Evolutionary conservation across 1,140 invertebrate genomes (phyloP), one percentile per base, ranked within the genome.

Genomic region (Calycopis cecrops): DNA sequence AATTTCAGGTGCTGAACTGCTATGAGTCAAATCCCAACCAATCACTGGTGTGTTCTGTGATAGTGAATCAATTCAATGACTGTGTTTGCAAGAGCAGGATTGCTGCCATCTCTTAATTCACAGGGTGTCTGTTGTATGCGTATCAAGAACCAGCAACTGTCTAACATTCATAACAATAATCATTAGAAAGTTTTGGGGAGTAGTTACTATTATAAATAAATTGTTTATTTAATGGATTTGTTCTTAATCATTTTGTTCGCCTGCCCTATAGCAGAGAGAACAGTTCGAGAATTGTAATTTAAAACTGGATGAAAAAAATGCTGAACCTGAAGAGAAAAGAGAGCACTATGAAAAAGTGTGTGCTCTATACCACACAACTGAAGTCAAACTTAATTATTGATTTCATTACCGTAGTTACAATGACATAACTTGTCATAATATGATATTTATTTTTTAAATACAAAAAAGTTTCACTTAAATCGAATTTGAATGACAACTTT

Each of bases 61-160:
- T 85, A 77, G 82, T 85, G 60, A 85, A 78, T 75, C 55, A 85
- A 69, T 85, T 85, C 65, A 84, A 84, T 79, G 80, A 85, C 70
- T 85, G 80, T 76, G 82, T 85, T 21, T 85, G 82, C 71, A 78
- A 75, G 66, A 85, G 80, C 60, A 73, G 82, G 59, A 66, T 85
- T 42, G 77, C 79, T 44, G 79, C 82, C 0, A 73, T 84, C 9
- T 82, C 81, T 55, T 83, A 72, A 85, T 59, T 54, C 34, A 8
- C 18, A 42, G 37, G 40, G 42, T 37, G 21, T 28, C 2, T 28
- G 2, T 28, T 52, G 55, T 76, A 61, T 73, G 71, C 62, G 68
- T 65, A 66, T 61, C 49, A 56, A 52, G 57, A 57, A 64, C 62
- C 64, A 57, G 59, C 58, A 61, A 65, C 62, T 59, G 59, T 52